phyloP scores from a whole-genome alignment of 2,797 vertebrate genomes.

The Propithecus deckenii region DNA sequence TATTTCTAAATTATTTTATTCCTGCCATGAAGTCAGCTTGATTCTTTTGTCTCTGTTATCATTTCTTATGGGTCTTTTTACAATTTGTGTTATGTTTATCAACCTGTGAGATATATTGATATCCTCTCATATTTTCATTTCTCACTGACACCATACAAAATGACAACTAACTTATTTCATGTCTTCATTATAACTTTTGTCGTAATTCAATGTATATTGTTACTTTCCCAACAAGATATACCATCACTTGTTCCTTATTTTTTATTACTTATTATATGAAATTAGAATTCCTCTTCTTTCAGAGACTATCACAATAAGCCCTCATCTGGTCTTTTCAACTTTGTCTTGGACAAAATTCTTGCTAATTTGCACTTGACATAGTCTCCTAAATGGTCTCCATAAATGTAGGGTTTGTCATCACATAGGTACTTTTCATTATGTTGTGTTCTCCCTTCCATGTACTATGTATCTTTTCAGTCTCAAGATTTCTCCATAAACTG shows the following conservation, averaged over 20 bases:
- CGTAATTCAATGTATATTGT: not conserved
- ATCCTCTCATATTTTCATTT: not conserved
- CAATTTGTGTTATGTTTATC: not conserved
- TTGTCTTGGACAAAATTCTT: not conserved
- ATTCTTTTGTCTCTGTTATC: not conserved
- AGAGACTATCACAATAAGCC: not conserved
- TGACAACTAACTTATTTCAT: not conserved
- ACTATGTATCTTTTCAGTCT: not conserved
- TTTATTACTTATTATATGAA: slow-evolving; percentile 11
- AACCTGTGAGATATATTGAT: not conserved
- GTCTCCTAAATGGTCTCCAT: not conserved
- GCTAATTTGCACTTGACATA: not conserved
- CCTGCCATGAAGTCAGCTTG: not conserved
- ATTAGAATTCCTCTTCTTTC: slow-evolving; percentile 8
- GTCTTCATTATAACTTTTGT: slow-evolving; percentile 35
- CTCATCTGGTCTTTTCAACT: slow-evolving; percentile 13
- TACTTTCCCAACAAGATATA: not conserved
- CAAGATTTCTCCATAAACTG: not conserved
- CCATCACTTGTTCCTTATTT: not conserved
- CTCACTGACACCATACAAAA: not conserved
- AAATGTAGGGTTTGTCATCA: not conserved
- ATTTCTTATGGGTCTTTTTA: slow-evolving; percentile 11
- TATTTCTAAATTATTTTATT: slow-evolving; percentile 28
- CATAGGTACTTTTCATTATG: not conserved
- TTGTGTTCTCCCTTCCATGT: not conserved